These are phyloP conservation scores for Girardinichthys multiradiatus DNA, from an alignment of 2,113 vertebrate species.

Conservation along the genomic window DNA sequence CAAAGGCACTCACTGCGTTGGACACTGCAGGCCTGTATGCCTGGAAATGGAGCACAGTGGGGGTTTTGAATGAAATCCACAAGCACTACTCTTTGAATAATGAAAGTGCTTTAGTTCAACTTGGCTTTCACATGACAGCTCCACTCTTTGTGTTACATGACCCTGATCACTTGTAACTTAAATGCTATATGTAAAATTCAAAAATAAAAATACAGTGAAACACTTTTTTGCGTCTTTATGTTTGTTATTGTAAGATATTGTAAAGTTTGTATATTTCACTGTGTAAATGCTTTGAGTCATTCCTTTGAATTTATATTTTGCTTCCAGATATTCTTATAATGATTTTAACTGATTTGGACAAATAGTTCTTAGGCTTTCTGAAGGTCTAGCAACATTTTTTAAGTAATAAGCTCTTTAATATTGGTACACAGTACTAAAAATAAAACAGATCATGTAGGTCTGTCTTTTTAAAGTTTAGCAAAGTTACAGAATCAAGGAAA, in stretches of 20 bases:
- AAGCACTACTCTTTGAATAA: slow-evolving; percentile 54
- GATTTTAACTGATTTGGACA: not conserved
- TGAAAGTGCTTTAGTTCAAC: slow-evolving; percentile 42
- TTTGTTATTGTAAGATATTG: not conserved
- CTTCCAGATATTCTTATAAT: not conserved
- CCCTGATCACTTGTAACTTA: not conserved
- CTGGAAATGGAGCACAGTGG: slow-evolving; percentile 48
- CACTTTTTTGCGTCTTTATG: not conserved
- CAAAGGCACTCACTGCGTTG: slow-evolving; percentile 51
- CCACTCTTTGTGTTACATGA: not conserved
- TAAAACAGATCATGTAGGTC: not conserved
- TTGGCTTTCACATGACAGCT: slow-evolving; percentile 28
- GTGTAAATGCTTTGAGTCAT: not conserved
- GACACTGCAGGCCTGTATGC: slow-evolving; percentile 49
- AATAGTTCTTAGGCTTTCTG: no score
- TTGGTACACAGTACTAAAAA: not conserved
- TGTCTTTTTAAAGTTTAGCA: no score
- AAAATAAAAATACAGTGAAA: not conserved
- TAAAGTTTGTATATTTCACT: not conserved
- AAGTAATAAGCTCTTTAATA: not conserved
- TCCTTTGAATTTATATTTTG: not conserved
- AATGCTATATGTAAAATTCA: not conserved
- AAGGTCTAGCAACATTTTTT: not conserved
- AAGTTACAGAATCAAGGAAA: no score
- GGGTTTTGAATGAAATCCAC: slow-evolving; percentile 52